Base-by-base conservation (phyloP, 2,113 vertebrate genomes). In the Macroglossus sobrinus region DNA sequence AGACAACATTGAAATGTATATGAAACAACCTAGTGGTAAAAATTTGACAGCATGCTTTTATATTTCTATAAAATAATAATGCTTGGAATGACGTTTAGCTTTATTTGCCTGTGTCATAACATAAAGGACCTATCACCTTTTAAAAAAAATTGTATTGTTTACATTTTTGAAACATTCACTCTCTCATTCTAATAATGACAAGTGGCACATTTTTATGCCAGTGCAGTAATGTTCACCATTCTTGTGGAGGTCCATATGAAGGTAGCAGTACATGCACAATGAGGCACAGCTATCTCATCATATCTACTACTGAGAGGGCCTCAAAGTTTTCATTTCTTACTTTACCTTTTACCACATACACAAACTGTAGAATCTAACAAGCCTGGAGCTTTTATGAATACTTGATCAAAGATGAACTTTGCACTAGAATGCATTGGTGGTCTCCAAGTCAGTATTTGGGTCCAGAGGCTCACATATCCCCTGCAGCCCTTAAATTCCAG, bases 401-500 rank as follows among this genome's bases (percentile, higher is more conserved):
- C 72, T 97, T 95, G 93, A 98, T 97, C 97, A 95, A 97, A 95
- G 96, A 94, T 95, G 61, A 84, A 95, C 85, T 50, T 92, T 75
- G 40, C 40, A 18, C 43, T 26, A 40, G 78, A 84, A 91, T 79
- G 55, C 35, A 30, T 40, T 68, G 68, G 33, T 71, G 3, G 35
- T 87, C 40, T 84, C 74, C 26, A 22, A 71, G 76, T 87, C 95
- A 88, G 71, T 59, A 28, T 50, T 59, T 78, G 43, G 6, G 24
- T n/a, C 87, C 76, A 21, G 55, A 81, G 89, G 87, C 80, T 47
- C 38, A 3, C 33, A 10, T 61, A 71, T 38, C 22, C 53, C 76
- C 88, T 59, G 7, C 30, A 92, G 91, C 45, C 38, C 61, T 95
- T 38, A 79, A 53, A 45, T 84, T 61, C n/a, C 38, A 89, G 75